Evolutionary conservation across 2,797 vertebrate genomes (phyloP), one percentile per base, ranked within the genome.

Genomic region (Acanthiza pusilla): DNA sequence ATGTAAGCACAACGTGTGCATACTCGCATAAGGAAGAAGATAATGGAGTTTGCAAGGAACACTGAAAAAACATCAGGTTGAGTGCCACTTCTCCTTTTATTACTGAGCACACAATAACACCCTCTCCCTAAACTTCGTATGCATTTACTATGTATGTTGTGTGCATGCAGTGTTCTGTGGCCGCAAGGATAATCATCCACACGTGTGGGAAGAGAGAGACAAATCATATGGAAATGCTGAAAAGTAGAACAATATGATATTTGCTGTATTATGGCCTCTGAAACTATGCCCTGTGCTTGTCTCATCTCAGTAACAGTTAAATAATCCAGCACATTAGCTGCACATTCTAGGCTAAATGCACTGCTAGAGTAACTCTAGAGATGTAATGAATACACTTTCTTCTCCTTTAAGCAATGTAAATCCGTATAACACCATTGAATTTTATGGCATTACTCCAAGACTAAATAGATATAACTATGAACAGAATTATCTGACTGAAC

Each of bases 401-500:
- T 92, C 40, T 76, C 75, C 71, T 94, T 95, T 92, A 92, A 95
- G 85, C 51, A 77, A 38, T 82, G 68, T 92, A 93, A 96, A 88
- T 90, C 82, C 85, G 76, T 81, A 60, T 50, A 89, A 88, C 80
- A 88, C 66, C 76, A 89, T 6, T 85, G 81, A 93, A 65, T 85
- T 76, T 79, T 62, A 27, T 91, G 93, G 85, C 90, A 77, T 70
- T 80, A 48, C n/a, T 94, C 93, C 94, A 96, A 94, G 77, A 90
- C 63, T 93, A 94, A 93, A 94, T 79, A 93, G 87, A 77, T 92
- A 38, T 55, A 94, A 91, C 77, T 93, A 94, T 48, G 90, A 94
- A 80, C 80, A 93, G 89, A 96, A 96, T 94, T 82, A 79, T 88
- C 85, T 92, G 93, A 93, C 85, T 96, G 70, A 96, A 88, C 48